Base-by-base conservation (phyloP, 2,888 invertebrate species). In the Cephus runcator region DNA sequence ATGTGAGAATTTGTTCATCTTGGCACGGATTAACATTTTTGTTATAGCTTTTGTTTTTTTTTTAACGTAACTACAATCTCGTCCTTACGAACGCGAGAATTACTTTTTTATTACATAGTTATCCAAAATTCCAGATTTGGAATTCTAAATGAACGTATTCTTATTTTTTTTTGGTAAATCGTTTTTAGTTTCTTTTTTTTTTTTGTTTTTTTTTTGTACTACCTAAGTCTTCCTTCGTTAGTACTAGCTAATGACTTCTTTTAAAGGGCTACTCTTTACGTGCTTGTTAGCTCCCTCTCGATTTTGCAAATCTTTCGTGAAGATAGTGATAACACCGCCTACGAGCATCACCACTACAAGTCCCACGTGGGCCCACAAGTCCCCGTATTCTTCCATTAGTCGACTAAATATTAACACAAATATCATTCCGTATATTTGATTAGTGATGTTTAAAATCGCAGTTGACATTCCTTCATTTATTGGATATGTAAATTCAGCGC, bases 401-500 rank as follows among this genome's bases (percentile, higher is more conserved):
- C 76, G 81, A 33, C 85, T 86, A 81, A 87, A 87, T 31, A 80
- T 73, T 31, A 87, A 56, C n/a, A 86, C 85, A 34, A 85, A 76
- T 3, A 82, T 76, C 34, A 85, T 84, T 3, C 86, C 79, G 0
- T 85, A 86, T 40, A 82, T 78, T 83, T 86, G 85, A 73, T 87
- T 87, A 81, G 87, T 83, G 11, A 94, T 94, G 88, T 95, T 95
- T 36, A 95, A 90, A 30, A 95, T 91, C 1, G 95, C 95, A 6
- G 94, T 93, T 1, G 94, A 93, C 0, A 94, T 94, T 12, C 94
- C 94, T 90, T 95, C 95, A 0, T 94, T 93, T 85, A 94, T 94
- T 1, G 95, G 95, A 88, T 94, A 95, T 0, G 95, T 95, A 69
- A 95, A 89, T 89, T 95, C 95, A 35, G 95, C 94, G 34, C 94